Evolutionary conservation across 92 coral and sea anemone species (phyloP), one percentile per base, ranked within the genome.

Genomic region (Actinostola sp.): DNA sequence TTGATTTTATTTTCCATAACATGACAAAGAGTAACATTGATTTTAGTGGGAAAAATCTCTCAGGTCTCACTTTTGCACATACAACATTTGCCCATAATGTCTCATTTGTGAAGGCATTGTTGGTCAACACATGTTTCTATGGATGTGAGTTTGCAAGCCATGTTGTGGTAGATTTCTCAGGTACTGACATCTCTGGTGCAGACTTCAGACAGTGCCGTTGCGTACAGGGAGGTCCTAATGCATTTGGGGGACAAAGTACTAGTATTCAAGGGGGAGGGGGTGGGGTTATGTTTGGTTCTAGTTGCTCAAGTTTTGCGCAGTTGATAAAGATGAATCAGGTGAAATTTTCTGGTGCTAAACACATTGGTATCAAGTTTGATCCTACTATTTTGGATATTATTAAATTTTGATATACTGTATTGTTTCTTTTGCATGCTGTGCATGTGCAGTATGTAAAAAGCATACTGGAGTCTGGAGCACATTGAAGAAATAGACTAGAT

Each of bases 131-230:
- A 6, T 85, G 90, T 45, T 94, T 94, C 79, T 94, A 94, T 81
- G 98, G 98, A n/a, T 94, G 98, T 51, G 98, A 94, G 76, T 94
- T 94, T 84, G 92, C 89, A 29, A 94, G 98, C 64, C 93, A 94
- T 64, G 84, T 94, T 13, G 97, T 88, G 63, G 92, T 94, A 2
- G 98, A 94, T 75, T 94, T 91, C 56, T 75, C 88, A 19, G 77
- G 80, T 46, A 89, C 97, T 14, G 97, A 94, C 61, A 62, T 94
- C 63, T 84, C 92, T 24, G 97, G 92, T 60, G 98, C 98, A 66
- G 98, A 94, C 75, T 94, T 94, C 63, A 75, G 98, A 58, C 98
- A 94, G 84, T 94, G 98, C 43, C 89, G 98, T 34, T 92, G 97
- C 60, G 82, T 94, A 10, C 83, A 89, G 59, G 91, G 93, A 21